phyloP scores from a whole-genome alignment of 2,113 vertebrate genomes.

The Neogobius melanostomus region DNA sequence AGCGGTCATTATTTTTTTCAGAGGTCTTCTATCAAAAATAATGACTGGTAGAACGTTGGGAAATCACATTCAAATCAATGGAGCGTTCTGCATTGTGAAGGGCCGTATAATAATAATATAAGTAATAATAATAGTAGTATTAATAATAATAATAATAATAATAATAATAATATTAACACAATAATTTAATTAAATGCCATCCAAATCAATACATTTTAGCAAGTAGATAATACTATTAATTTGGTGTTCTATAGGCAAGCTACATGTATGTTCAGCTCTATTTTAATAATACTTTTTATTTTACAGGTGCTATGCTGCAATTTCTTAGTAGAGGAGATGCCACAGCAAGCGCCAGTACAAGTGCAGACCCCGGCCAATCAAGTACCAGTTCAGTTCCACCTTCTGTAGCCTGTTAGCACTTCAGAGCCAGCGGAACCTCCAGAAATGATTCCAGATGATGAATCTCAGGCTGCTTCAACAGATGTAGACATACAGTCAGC shows the following conservation, averaged over 20 bases:
- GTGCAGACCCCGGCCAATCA: too few species aligned
- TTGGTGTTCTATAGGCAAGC: background rate
- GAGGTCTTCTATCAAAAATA: too few species aligned
- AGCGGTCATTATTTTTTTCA: too few species aligned
- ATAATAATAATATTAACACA: background rate
- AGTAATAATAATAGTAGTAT: too few species aligned
- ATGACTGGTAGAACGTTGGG: too few species aligned
- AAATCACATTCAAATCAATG: too few species aligned
- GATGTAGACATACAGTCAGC: background rate
- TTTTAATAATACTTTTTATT: background rate
- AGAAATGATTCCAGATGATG: background rate
- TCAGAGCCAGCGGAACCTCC: background rate
- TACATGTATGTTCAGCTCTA: background rate
- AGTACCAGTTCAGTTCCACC: too few species aligned
- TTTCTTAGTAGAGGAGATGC: background rate
- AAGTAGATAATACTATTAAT: background rate
- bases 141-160: too few species aligned
- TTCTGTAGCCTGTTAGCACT: background rate
- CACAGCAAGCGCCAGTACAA: background rate
- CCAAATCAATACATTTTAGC: too few species aligned
- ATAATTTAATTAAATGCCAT: too few species aligned
- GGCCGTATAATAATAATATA: too few species aligned
- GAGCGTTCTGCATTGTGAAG: too few species aligned
- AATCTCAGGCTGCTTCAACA: background rate
- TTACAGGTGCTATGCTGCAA: background rate